Evolutionary conservation across 2,888 invertebrate species (phyloP), one percentile per base, ranked within the genome.

Genomic region (Troilus luridus): DNA sequence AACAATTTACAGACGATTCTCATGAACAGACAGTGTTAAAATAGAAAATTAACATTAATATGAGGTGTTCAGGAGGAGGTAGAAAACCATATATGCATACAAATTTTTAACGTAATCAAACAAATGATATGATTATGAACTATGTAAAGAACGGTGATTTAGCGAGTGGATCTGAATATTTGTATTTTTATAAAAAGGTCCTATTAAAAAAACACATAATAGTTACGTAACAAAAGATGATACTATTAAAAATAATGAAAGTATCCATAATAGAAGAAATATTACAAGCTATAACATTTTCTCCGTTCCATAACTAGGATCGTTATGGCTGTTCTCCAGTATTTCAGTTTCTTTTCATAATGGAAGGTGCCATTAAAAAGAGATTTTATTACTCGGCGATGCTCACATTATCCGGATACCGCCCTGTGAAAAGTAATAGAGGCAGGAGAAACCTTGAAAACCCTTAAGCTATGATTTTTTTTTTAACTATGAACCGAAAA

Each of bases 321-420:
- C 27, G 19, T 77, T 77, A 77, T 77, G 72, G 27, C 27, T 41
- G 72, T 12, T 41, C 9, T 41, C 85, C n/a, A 85, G 27, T 58
- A 85, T 85, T 85, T 85, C n/a, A 85, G 85, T 85, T 85, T 85
- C 56, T 56, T 85, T 56, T 21, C 56, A n/a, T 85, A 10, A 85
- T 58, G n/a, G n/a, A 58, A 11, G 85, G 21, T n/a, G 85, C 85
- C 85, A 85, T 85, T 85, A 85, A 54, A 56, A 85, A 85, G 56
- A 56, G 11, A 85, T 58, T 67, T 85, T 85, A 85, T 58, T 21
- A 56, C 85, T 21, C 85, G n/a, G 56, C 21, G 56, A 85, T 85
- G n/a, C 19, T 54, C 56, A 56, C 56, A 58, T 85, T 85, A 85
- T n/a, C 58, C 85, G 6, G 21, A 85, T 58, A 85, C 85, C n/a